Percentiles rank a stretch among this genome's conserved stretches.
Conservation (phyloP, 2,797 vertebrate genomes). For the Syngnathus rostellatus region DNA sequence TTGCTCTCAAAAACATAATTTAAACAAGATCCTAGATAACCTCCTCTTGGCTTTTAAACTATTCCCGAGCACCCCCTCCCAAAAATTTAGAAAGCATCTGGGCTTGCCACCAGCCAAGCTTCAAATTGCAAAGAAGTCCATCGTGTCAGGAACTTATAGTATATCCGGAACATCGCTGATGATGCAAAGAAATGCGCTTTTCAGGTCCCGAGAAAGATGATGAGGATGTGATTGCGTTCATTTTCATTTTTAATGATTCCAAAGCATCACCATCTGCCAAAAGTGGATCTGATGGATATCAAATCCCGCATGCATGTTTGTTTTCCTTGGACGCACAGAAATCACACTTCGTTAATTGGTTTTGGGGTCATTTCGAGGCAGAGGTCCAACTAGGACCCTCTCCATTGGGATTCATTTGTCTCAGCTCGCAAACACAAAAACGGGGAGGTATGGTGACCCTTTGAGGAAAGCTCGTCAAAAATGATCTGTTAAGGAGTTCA, state of each 20-base stretch:
- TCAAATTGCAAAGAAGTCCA: neutral
- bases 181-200: neutral
- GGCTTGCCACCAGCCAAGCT: neutral
- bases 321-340: neutral
- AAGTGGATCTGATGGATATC: neutral
- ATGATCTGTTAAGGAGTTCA: neutral
- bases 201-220: neutral
- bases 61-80: neutral
- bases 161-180: neutral
- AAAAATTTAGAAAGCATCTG: neutral
- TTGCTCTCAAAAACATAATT: too few relatives aligned
- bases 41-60: neutral
- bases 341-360: neutral
- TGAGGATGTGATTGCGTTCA: neutral
- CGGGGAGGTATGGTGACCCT: neutral
- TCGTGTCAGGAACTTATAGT: neutral
- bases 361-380: neutral
- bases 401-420: neutral
- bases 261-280: neutral
- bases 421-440: neutral
- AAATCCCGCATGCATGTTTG: neutral
- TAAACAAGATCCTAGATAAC: neutral
- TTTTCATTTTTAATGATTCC: neutral
- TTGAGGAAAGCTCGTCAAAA: neutral
- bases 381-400: neutral